Evolutionary conservation across 2,113 vertebrate genomes (phyloP).

Genomic region (Nesoenas mayeri): DNA sequence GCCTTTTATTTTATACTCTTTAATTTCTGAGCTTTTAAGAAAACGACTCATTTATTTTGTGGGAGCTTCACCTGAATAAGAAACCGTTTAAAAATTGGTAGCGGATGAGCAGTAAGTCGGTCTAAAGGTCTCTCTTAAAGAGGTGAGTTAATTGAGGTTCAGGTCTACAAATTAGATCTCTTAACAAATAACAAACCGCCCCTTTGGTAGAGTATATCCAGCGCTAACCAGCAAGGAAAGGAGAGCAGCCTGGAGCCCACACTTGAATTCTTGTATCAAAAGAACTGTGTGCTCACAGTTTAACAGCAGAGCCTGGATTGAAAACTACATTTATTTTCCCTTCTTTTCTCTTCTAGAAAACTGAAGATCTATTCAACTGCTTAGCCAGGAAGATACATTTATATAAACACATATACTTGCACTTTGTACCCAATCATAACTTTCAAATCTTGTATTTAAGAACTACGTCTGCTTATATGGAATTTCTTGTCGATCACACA

Average conservation of each 20-base stretch:
- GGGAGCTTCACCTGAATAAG: background rate
- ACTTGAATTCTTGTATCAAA: background rate
- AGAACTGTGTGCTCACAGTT: background rate
- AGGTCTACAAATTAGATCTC: background rate
- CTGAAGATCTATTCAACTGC: background rate
- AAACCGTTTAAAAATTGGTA: background rate
- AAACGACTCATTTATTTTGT: background rate
- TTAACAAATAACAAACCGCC: background rate
- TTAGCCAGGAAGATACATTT: background rate
- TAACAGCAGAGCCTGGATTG: background rate
- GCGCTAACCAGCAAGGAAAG: background rate
- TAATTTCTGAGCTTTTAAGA: background rate
- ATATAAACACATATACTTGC: background rate
- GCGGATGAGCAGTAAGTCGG: background rate
- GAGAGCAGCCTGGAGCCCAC: background rate
- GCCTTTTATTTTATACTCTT: background rate
- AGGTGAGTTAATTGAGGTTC: background rate
- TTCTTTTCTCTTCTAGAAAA: background rate
- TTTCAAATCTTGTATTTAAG: background rate
- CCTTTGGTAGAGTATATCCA: background rate
- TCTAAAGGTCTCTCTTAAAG: background rate
- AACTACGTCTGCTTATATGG: fast-evolving
- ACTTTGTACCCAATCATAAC: background rate
- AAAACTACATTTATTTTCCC: background rate
- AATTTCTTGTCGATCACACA: background rate